A percentile compares a stretch with the other conserved stretches of the same genome.
These are phyloP conservation scores for Drosophila ambigua DNA, from an alignment of 1,140 invertebrate genomes.

Conservation along the genomic window DNA sequence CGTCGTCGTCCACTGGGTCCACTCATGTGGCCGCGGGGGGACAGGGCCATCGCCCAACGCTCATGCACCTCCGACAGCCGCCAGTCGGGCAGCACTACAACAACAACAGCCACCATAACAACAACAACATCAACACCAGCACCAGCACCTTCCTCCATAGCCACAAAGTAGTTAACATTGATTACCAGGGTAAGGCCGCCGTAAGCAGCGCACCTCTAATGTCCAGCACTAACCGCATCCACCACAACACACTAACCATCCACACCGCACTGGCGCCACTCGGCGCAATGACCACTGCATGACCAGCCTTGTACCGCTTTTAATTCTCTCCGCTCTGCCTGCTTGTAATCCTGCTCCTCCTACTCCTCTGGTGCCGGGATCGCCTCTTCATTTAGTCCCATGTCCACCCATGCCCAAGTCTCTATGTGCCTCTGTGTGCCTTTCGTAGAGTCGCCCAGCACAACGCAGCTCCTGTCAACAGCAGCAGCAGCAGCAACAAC, in stretches of 20 bases:
- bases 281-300: constrained; percentile 49
- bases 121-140: constrained; percentile 23
- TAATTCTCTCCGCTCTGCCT: constrained; percentile 18
- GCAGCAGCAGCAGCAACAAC: constrained; percentile 29
- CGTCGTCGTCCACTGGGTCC: constrained; percentile 31
- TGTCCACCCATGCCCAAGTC: constrained; percentile 14
- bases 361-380: constrained; percentile 39
- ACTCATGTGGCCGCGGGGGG: constrained; percentile 34
- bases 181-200: constrained; percentile 72
- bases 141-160: constrained; percentile 62
- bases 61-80: constrained; percentile 50
- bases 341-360: neutral
- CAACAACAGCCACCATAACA: constrained; percentile 37
- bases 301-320: constrained; percentile 37
- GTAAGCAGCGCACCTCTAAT: constrained; percentile 7
- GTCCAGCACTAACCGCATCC: constrained; percentile 65
- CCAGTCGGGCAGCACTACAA: constrained; percentile 26
- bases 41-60: constrained; percentile 27
- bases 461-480: constrained; percentile 45
- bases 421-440: constrained; percentile 42
- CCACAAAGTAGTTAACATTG: constrained; percentile 73
- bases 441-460: constrained; percentile 68
- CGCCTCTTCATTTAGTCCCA: constrained; percentile 20
- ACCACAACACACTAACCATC: constrained; percentile 39
- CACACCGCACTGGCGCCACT: constrained; percentile 8